Evolutionary conservation across 1,140 invertebrate genomes (phyloP), one percentile per base, ranked within the genome.

Genomic region (Trypoxylus dichotomus): DNA sequence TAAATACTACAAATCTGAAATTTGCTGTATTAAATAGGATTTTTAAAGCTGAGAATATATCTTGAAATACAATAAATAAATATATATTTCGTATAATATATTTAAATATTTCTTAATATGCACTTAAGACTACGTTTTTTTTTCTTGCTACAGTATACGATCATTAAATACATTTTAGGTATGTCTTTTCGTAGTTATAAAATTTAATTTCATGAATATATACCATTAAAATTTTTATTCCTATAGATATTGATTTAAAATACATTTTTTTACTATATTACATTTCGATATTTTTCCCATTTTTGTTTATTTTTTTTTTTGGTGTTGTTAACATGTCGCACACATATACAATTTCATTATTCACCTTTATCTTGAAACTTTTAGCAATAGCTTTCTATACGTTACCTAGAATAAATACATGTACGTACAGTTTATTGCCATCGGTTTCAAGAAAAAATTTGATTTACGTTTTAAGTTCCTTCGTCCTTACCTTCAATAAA

Each of bases 171-270:
- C 74, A 75, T 75, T 54, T 43, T 75, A 75, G 41, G 74, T 75
- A 75, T 47, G 74, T 75, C 41, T 74, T 41, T 37, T 75, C 74
- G n/a, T 75, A 47, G 43, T 42, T 75, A 75, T 75, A 75, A 75
- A 75, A 75, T 75, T 75, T 75, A 75, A 75, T 75, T 54, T 75
- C 13, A 75, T 68, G 60, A 68, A 68, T 68, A 75, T 75, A 75
- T 54, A 75, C 41, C 41, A 54, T 75, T 75, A 47, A 75, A 75
- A 75, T 29, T 75, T 68, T 54, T 75, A 75, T 75, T 25, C 74
- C 74, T 75, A 75, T 75, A 75, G 43, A 75, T 75, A 75, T 75
- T 75, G 43, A 75, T 75, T 75, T 74, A 74, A 74, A 74, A 74
- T 74, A 74, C 72, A 42, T 68, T 68, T 68, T 24, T 68, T 68